Conservation (phyloP, 2,113 vertebrate genomes). For the Suncus etruscus region DNA sequence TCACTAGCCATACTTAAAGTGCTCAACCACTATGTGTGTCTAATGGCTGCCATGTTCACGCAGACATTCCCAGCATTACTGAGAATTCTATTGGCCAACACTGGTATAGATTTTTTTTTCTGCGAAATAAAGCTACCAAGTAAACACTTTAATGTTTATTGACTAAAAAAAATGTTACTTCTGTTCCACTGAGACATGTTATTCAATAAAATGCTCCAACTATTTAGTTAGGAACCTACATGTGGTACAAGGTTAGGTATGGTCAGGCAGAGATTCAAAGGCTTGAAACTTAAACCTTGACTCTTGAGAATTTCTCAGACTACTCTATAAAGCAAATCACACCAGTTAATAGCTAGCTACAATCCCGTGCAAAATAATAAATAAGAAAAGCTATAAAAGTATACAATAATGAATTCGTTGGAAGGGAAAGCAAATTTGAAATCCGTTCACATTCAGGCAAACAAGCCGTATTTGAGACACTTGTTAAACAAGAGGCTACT, state of each 20-base stretch:
- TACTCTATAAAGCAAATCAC: background rate
- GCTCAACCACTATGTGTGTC: background rate
- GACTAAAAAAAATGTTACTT: slow-evolving; percentile 47
- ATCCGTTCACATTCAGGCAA: background rate
- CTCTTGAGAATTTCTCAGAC: slow-evolving; percentile 4
- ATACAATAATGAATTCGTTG: background rate
- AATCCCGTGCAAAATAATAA: background rate
- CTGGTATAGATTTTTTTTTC: background rate
- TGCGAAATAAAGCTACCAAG: slow-evolving; percentile 57
- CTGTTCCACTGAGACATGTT: background rate
- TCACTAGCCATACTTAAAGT: background rate
- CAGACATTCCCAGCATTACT: background rate
- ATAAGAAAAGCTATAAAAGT: background rate
- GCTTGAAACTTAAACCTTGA: background rate
- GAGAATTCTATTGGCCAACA: background rate
- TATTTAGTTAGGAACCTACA: slow-evolving; percentile 34
- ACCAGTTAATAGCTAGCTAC: background rate
- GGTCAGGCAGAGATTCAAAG: background rate
- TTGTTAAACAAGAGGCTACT: background rate
- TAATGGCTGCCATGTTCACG: background rate
- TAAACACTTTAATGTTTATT: slow-evolving; percentile 63
- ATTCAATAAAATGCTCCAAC: slow-evolving; percentile 57
- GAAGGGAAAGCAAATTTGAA: background rate
- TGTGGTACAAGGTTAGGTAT: background rate
- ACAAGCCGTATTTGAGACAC: background rate